A percentile compares a stretch with the other conserved stretches of the same genome.
Evolutionary conservation across 2,797 vertebrate genomes (phyloP).

Genomic region (Eutrigla gurnardus): DNA sequence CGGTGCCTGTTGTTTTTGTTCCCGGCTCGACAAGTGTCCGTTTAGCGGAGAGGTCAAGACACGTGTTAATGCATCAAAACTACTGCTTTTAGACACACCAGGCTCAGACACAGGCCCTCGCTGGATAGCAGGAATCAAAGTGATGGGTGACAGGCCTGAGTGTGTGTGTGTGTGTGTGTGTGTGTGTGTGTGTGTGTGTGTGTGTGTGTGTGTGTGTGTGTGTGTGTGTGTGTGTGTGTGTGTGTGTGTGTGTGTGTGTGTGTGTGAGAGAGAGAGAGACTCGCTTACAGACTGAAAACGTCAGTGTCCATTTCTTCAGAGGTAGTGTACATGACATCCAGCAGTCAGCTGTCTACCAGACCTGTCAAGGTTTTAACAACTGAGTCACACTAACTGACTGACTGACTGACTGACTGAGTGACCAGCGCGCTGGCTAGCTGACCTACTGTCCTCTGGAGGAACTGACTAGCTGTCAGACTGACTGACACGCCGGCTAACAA

Average conservation of each 20-base stretch:
- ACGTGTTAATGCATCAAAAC: conserved; percentile 51
- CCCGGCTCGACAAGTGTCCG: conserved; percentile 28
- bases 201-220: background rate
- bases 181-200: conserved; percentile 10
- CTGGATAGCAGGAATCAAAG: conserved; percentile 43
- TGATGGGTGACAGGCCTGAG: conserved; percentile 51
- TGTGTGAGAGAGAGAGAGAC: background rate
- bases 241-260: background rate
- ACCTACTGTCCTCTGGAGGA: conserved; percentile 8
- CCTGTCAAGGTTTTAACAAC: conserved; percentile 40
- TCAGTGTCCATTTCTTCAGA: conserved; percentile 43
- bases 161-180: conserved; percentile 28
- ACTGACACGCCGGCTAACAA: conserved; percentile 11
- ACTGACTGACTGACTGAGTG: conserved; percentile 15
- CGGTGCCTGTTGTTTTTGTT: conserved; percentile 14
- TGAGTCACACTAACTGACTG: conserved; percentile 32
- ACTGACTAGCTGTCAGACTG: conserved; percentile 28
- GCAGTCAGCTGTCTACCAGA: conserved; percentile 45
- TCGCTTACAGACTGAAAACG: conserved; percentile 10
- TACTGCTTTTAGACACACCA: conserved; percentile 42
- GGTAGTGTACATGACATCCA: conserved; percentile 25
- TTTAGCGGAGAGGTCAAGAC: conserved; percentile 48
- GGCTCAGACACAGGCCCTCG: conserved; percentile 42
- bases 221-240: conserved; percentile 15
- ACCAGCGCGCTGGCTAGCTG: conserved; percentile 33